Evolutionary conservation across 1,140 invertebrate species (phyloP).

Genomic region (Chrysopa pallens): DNA sequence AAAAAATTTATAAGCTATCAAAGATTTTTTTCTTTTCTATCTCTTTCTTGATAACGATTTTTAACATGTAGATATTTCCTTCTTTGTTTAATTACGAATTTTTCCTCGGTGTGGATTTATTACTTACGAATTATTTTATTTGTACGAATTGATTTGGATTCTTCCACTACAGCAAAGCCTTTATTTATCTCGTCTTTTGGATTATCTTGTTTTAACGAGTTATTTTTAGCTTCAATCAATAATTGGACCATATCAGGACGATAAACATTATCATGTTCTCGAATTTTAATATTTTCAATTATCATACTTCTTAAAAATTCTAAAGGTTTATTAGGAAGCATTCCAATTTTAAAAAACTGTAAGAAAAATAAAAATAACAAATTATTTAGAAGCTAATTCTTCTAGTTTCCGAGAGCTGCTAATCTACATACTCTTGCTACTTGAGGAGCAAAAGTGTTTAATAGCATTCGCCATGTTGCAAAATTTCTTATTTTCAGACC

Average conservation of each 20-base stretch:
- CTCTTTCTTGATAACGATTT: neutral
- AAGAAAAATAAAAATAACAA: neutral
- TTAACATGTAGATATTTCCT: neutral
- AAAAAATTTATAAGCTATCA: too few relatives aligned
- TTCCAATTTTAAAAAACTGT: slow-evolving; percentile 9
- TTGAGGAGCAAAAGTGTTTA: neutral
- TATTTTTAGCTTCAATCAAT: slow-evolving; percentile 23
- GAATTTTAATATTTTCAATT: slow-evolving; percentile 15
- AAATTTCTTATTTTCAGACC: slow-evolving; percentile 15
- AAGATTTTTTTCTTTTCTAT: too few relatives aligned
- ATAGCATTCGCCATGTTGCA: neutral
- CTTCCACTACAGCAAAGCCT: neutral
- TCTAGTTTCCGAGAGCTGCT: neutral
- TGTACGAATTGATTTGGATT: neutral
- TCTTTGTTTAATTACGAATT: too few relatives aligned
- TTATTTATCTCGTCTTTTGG: slow-evolving; percentile 2
- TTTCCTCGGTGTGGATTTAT: too few relatives aligned
- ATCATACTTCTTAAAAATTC: slow-evolving; percentile 17
- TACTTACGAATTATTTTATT: neutral
- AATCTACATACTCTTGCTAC: neutral
- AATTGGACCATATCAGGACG: slow-evolving; percentile 26
- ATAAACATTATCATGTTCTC: slow-evolving; percentile 19
- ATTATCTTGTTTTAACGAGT: slow-evolving; percentile 12
- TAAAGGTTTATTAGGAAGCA: slow-evolving; percentile 9
- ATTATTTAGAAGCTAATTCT: neutral